Conservation (phyloP, 2,113 vertebrate genomes). For the Sinocyclocheilus anshuiensis region DNA sequence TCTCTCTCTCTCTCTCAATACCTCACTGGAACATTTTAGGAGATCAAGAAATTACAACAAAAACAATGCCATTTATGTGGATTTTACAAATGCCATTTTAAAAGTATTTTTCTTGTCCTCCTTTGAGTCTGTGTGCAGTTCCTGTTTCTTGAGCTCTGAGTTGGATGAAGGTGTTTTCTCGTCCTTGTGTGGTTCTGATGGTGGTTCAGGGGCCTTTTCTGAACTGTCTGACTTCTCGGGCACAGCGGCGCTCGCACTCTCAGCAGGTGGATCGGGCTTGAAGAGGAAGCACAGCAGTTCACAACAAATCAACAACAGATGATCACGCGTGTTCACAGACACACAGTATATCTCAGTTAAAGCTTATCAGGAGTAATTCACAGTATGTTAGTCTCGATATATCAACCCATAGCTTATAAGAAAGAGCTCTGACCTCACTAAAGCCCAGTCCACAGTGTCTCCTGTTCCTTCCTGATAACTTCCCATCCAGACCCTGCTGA, state of each 20-base stretch:
- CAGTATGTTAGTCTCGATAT: background rate
- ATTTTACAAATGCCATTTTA: conserved; percentile 77
- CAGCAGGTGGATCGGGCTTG: conserved; percentile 65
- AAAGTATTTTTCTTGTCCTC: conserved; percentile 80
- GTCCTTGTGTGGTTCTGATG: background rate
- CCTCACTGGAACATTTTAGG: background rate
- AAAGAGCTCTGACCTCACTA: conserved; percentile 80
- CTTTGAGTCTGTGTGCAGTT: conserved; percentile 69
- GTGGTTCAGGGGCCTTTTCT: conserved; percentile 71
- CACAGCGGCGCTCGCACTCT: conserved; percentile 35
- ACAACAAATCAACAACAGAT: background rate
- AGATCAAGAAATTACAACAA: background rate
- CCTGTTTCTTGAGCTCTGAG: conserved; percentile 69
- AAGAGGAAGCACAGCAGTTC: background rate
- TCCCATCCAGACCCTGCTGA: conserved; percentile 93
- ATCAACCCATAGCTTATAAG: background rate
- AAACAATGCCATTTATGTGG: conserved; percentile 56
- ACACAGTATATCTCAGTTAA: background rate
- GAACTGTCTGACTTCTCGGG: conserved; percentile 67
- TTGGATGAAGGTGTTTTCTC: background rate
- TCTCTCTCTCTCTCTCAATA: background rate
- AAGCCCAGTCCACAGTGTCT: conserved; percentile 95
- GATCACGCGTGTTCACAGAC: background rate
- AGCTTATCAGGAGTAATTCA: background rate
- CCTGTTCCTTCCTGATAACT: conserved; percentile 88